These are phyloP conservation scores for Adelosebastes latens DNA, from an alignment of 2,797 vertebrate species.

Conservation along the genomic window DNA sequence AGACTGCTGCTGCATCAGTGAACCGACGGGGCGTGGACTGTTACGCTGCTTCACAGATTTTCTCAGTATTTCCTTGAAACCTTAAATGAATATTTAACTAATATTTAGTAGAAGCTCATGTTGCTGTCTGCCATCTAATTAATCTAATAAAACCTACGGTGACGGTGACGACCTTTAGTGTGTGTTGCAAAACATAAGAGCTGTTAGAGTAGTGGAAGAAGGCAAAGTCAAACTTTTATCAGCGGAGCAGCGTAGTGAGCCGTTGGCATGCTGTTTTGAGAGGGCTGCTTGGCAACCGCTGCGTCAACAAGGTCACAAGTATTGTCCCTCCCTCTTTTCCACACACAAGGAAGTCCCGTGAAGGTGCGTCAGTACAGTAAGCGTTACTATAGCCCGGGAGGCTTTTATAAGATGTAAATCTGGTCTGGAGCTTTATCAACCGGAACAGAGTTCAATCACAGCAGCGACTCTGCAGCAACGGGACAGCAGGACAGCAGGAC, in stretches of 20 bases:
- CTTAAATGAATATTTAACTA: not conserved
- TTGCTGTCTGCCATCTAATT: not conserved
- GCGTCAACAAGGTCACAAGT: constrained; percentile 65
- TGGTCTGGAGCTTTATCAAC: constrained; percentile 6
- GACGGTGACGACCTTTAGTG: not conserved
- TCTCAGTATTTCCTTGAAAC: too few relatives aligned
- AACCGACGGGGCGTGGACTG: not conserved
- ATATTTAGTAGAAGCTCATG: not conserved
- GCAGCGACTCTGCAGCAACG: not conserved
- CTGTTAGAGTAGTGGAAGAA: constrained; percentile 1
- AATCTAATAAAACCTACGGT: not conserved
- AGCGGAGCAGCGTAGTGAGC: constrained; percentile 11
- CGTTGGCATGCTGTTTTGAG: constrained; percentile 68
- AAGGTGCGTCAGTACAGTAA: constrained; percentile 8
- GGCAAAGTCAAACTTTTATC: constrained; percentile 52
- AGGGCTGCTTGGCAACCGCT: constrained; percentile 68
- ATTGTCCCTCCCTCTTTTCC: constrained; percentile 10
- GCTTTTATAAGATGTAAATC: constrained; percentile 4
- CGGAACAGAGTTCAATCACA: not conserved
- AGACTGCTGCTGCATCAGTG: not conserved
- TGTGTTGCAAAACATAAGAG: not conserved
- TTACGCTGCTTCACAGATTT: not conserved
- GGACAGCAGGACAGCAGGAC: not conserved
- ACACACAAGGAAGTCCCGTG: constrained; percentile 6
- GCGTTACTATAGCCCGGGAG: not conserved